Evolutionary conservation across 1,140 invertebrate species (phyloP), one percentile per base, ranked within the genome.

Genomic region (Argopecten irradians): DNA sequence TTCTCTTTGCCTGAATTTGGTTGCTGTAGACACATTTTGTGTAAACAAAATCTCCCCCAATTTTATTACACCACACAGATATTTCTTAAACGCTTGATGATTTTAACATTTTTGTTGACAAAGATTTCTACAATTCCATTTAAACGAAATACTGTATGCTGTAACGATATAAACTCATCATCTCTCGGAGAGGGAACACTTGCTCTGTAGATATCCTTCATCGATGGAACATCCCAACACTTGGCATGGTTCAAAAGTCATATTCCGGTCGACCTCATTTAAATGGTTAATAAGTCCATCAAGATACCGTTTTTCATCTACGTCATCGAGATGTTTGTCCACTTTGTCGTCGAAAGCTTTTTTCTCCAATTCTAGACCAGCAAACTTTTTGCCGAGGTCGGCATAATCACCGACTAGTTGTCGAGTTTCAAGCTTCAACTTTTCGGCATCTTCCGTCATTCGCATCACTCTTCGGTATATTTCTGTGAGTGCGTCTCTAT

Each of bases 231-330:
- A 71, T 71, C 55, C n/a, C 55, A 71, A 28, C 1, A 71, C 55
- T 28, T 71, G 22, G 55, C 55, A 89, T 8, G 88, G 84, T 16
- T 85, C 82, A 83, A 83, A 89, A 43, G 83, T 82, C 88, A 89
- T 86, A 22, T 83, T 86, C n/a, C n/a, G 82, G 84, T 89, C 71
- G 3, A 84, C 85, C 14, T 46, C 39, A 1, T 86, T 28, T 9
- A 89, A 36, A 89, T 86, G 85, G 1, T 36, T 32, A 2, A 89
- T 86, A 5, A 89, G 46, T 43, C 46, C 83, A 35, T 86, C 35
- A 0, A 89, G 39, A 86, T 89, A 89, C 13, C 82, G 41, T 0
- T 83, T 71, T 86, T 89, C 71, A 39, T 89, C 85, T 14, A 89
- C 19, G 19, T 86, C 11, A 7, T 86, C 28, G 16, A 82, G 39